Evolutionary conservation across 2,113 vertebrate genomes (phyloP).

Genomic region (Podarcis muralis): DNA sequence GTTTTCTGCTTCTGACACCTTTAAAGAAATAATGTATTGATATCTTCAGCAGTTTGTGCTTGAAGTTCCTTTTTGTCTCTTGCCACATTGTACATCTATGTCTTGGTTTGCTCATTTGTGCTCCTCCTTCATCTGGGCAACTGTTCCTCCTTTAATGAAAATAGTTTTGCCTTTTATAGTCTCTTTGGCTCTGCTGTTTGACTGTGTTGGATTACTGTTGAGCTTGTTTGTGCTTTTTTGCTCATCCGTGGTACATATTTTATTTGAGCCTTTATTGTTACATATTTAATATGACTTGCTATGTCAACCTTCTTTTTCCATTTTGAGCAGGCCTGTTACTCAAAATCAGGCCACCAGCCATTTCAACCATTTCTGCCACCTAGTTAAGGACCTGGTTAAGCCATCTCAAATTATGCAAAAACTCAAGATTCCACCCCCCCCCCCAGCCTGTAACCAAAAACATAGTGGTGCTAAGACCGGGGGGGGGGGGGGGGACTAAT

Average conservation of each 20-base stretch:
- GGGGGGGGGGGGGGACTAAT: not conserved
- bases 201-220: not conserved
- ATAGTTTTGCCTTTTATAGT: slow-evolving; percentile 16
- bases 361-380: not conserved
- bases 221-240: not conserved
- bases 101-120: not conserved
- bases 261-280: not conserved
- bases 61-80: not conserved
- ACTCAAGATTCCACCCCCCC: not conserved
- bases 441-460: not conserved
- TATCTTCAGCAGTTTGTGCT: not conserved
- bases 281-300: not conserved
- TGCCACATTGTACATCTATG: not conserved
- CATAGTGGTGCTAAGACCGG: not conserved
- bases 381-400: not conserved
- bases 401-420: not conserved
- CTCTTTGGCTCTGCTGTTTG: not conserved
- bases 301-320: not conserved
- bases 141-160: not conserved
- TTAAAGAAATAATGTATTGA: slow-evolving; percentile 1
- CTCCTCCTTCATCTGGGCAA: not conserved
- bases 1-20: not conserved
- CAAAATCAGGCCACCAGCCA: not conserved
- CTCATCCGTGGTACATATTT: not conserved
- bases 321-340: not conserved